Evolutionary conservation across 2,113 vertebrate species (phyloP), one percentile per base, ranked within the genome.

Genomic region (Muntiacus muntjak): DNA sequence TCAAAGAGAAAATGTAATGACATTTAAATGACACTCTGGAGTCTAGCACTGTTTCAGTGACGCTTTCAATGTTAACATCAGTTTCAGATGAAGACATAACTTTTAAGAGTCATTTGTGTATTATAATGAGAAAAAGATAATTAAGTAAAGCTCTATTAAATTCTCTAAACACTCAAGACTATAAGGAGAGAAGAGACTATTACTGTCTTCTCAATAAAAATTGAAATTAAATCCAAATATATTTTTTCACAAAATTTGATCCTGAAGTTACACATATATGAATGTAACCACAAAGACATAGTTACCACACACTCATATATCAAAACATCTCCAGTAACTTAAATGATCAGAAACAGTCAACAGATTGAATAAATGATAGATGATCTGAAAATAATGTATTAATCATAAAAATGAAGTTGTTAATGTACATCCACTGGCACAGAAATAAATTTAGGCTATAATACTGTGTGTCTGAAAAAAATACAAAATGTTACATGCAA

Each of bases 121-220:
- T 83, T 88, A 93, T 95, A 94, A 94, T 74, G 12, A 71, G 36
- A 45, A 87, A 86, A 93, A 92, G 14, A 84, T 28, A 95, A 67
- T 95, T 87, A 89, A 52, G 1, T 74, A 90, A 91, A 79, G 3
- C n/a, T 89, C 14, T 79, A n/a, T 79, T 95, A 97, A 97, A 50
- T 23, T 13, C 11, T 88, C 21, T 86, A 91, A 91, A 58, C 23
- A 86, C 9, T 87, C 54, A 81, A 19, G 14, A 91, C 15, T 79
- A 58, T 50, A 47, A 89, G n/a, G 16, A 90, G n/a, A 26, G 21
- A 54, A 67, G 15, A 60, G 6, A 30, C 9, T 23, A 3, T 62
- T 58, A 82, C 1, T 81, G 3, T 17, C 81, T 96, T 95, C 78
- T 28, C 26, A 43, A 50, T 52, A 87, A 88, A 96, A 60, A 83